A percentile compares a stretch with the other conserved stretches of the same genome.
These are phyloP conservation scores for Nothocercus nigrocapillus DNA, from an alignment of 2,113 vertebrate genomes.

Conservation along the genomic window DNA sequence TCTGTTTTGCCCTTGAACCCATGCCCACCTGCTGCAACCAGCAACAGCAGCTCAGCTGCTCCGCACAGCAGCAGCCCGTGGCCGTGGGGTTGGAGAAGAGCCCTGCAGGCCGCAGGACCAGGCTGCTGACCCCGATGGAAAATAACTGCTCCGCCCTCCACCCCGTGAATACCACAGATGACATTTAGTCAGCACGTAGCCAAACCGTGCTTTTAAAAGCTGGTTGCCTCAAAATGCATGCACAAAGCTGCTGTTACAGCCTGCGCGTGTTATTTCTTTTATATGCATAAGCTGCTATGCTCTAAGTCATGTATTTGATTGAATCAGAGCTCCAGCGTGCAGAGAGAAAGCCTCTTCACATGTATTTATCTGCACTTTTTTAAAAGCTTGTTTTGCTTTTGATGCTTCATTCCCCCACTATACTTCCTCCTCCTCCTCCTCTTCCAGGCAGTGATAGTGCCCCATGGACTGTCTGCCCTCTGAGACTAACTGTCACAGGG, in stretches of 20 bases:
- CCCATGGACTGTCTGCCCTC: neutral
- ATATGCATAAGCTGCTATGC: neutral
- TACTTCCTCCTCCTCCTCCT: neutral
- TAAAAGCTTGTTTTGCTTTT: neutral
- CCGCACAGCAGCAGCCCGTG: neutral
- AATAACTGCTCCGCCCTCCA: neutral
- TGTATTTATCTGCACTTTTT: neutral
- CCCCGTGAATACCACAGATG: neutral
- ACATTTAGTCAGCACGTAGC: neutral
- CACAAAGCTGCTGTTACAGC: neutral
- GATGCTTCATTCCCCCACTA: neutral
- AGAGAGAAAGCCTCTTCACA: neutral
- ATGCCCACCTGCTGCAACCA: neutral
- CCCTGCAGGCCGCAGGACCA: accelerated
- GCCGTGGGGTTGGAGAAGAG: neutral
- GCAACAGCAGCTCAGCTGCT: neutral
- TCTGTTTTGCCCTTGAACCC: neutral
- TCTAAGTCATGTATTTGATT: neutral
- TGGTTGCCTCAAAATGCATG: neutral
- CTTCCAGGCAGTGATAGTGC: neutral
- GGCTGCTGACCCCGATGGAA: neutral
- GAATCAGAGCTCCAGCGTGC: neutral
- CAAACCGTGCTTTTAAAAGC: neutral
- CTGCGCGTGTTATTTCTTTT: neutral
- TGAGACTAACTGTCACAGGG: neutral